These are phyloP conservation scores for Catostomus latipinnis DNA, from an alignment of 2,797 vertebrate species.

Conservation along the genomic window DNA sequence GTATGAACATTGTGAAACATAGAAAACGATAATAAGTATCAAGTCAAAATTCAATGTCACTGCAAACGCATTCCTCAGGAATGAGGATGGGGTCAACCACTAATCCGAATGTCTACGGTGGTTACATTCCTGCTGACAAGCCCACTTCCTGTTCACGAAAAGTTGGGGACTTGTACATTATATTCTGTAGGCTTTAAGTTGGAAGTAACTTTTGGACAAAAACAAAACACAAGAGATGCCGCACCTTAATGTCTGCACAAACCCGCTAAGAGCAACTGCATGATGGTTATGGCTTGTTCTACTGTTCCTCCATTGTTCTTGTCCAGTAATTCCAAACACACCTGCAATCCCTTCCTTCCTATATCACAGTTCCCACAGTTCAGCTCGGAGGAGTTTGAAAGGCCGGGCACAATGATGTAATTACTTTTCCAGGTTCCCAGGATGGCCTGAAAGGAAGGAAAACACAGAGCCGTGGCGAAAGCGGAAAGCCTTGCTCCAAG, in stretches of 20 bases:
- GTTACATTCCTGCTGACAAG: neutral
- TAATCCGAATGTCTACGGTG: too few species aligned
- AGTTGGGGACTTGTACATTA: neutral
- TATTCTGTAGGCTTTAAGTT: neutral
- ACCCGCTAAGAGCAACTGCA: slow-evolving; percentile 48
- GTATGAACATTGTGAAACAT: neutral
- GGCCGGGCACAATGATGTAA: slow-evolving; percentile 74
- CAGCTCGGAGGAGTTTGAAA: slow-evolving; percentile 62
- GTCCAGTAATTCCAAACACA: slow-evolving; percentile 71
- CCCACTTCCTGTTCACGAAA: too few species aligned
- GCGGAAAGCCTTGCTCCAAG: slow-evolving; percentile 66
- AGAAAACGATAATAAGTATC: neutral
- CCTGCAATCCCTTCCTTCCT: slow-evolving; percentile 77
- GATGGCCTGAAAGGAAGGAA: slow-evolving; percentile 69
- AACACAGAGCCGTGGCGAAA: slow-evolving; percentile 63
- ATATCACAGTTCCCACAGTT: slow-evolving; percentile 73
- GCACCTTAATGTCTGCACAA: slow-evolving; percentile 23
- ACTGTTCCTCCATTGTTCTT: slow-evolving; percentile 66
- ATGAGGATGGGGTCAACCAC: too few species aligned
- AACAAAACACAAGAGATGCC: slow-evolving; percentile 20
- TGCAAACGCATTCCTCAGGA: too few species aligned
- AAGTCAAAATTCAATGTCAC: neutral
- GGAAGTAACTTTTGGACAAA: slow-evolving; percentile 1
- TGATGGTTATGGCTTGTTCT: slow-evolving; percentile 48
- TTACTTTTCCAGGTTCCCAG: slow-evolving; percentile 80